Percentiles rank a stretch among this genome's conserved stretches.
phyloP scores from a whole-genome alignment of 2,888 invertebrate species.

The Endotricha flammealis region DNA sequence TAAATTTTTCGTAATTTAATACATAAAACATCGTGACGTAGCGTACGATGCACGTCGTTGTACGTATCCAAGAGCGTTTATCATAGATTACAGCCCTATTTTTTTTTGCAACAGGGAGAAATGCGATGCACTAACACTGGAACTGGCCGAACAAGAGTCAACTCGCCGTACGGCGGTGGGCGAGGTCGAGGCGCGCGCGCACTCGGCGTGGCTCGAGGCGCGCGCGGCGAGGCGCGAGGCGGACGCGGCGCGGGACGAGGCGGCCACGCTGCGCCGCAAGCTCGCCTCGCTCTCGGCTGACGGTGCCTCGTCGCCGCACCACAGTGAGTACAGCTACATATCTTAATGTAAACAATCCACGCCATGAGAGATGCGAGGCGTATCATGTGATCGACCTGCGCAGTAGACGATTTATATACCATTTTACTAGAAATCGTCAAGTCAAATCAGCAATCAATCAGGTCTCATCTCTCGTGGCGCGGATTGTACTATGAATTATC shows the following conservation, averaged over 20 bases:
- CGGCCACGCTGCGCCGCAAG: constrained; percentile 53
- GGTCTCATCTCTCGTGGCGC: too few relatives aligned
- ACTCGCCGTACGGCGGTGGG: constrained; percentile 83
- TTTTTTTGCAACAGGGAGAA: constrained; percentile 81
- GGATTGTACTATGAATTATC: too few relatives aligned
- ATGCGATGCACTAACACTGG: constrained; percentile 85
- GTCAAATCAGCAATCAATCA: too few relatives aligned
- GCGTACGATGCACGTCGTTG: too few relatives aligned
- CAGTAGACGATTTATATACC: too few relatives aligned
- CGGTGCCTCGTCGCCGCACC: constrained; percentile 50
- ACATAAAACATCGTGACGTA: too few relatives aligned
- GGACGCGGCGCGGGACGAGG: constrained; percentile 81
- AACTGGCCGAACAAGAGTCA: constrained; percentile 91
- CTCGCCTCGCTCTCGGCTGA: constrained; percentile 43
- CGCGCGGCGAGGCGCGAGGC: constrained; percentile 88
- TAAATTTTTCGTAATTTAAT: too few relatives aligned
- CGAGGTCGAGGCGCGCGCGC: constrained; percentile 88
- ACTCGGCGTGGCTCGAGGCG: constrained; percentile 91
- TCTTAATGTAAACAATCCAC: too few relatives aligned
- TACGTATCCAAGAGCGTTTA: too few relatives aligned
- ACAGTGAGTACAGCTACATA: constrained; percentile 29
- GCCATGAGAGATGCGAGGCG: not conserved
- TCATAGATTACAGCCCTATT: too few relatives aligned
- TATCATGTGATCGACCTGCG: too few relatives aligned
- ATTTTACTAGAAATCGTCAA: too few relatives aligned